Conservation (phyloP, 2,113 vertebrate genomes). For the Larimichthys polyactis region DNA sequence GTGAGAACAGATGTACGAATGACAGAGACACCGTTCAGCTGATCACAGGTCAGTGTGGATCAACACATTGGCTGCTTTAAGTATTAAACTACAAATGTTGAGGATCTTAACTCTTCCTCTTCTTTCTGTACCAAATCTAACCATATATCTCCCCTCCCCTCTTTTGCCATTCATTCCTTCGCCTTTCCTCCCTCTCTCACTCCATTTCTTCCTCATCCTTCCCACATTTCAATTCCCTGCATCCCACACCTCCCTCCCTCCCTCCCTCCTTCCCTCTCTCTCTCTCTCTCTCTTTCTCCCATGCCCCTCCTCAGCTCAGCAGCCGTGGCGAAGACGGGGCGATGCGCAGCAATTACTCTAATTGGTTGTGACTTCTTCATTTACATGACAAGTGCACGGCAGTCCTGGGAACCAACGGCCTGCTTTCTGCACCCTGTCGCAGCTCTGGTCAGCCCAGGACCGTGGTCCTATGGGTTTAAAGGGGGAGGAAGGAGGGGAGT, state of each 20-base stretch:
- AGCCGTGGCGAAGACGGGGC: slow-evolving; percentile 74
- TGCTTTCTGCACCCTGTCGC: slow-evolving; percentile 79
- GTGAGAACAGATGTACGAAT: too few species aligned
- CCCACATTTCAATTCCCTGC: slow-evolving; percentile 16
- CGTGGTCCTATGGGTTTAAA: slow-evolving; percentile 48
- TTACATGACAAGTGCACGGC: slow-evolving; percentile 88
- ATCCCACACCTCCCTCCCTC: slow-evolving; percentile 26
- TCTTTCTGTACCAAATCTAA: neutral
- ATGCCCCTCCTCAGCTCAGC: slow-evolving; percentile 81
- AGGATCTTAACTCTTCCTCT: neutral
- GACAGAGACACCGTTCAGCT: too few species aligned
- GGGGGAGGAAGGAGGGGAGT: slow-evolving; percentile 5
- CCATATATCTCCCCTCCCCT: neutral
- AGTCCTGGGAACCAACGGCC: slow-evolving; percentile 87
- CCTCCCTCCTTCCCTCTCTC: slow-evolving; percentile 47
- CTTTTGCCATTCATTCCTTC: neutral
- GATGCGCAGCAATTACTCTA: slow-evolving; percentile 88
- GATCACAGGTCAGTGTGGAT: too few species aligned
- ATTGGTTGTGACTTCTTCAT: slow-evolving; percentile 91
- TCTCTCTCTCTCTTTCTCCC: slow-evolving; percentile 81
- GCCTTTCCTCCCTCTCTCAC: neutral
- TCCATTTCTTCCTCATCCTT: slow-evolving; percentile 34
- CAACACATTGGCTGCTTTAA: too few species aligned
- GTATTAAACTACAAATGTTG: too few species aligned
- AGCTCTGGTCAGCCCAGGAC: slow-evolving; percentile 76